A percentile compares a stretch with the other conserved stretches of the same genome.
Conservation (phyloP, 2,113 vertebrate species). For the Plecotus auritus region DNA sequence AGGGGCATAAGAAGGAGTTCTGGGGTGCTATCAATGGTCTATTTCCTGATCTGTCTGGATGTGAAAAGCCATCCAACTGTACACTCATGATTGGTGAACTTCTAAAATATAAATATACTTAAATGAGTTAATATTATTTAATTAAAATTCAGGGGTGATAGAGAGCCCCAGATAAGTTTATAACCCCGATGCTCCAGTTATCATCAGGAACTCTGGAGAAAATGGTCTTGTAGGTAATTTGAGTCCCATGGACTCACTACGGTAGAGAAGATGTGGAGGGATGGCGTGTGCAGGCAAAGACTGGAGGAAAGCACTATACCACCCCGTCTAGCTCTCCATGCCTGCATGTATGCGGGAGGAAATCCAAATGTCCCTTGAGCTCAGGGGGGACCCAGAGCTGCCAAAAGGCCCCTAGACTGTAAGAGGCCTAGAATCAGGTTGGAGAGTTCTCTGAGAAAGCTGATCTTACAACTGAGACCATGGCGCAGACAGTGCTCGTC, state of each 20-base stretch:
- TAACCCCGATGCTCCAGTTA: not conserved
- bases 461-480: not conserved
- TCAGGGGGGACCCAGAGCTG: not conserved
- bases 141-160: not conserved
- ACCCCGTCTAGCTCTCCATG: not conserved
- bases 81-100: not conserved
- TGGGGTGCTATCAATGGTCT: not conserved
- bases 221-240: not conserved
- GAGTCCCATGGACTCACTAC: too few relatives aligned
- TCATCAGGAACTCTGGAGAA: not conserved
- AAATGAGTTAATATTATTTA: not conserved
- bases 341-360: not conserved
- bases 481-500: rapidly evolving
- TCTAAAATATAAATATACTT: not conserved
- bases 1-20: not conserved
- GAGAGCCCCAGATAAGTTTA: not conserved
- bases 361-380: not conserved
- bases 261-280: not conserved
- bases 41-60: not conserved
- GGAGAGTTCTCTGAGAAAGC: not conserved
- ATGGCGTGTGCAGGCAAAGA: not conserved
- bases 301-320: not conserved
- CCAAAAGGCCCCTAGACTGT: not conserved
- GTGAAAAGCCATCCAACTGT: not conserved
- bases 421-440: not conserved